These are phyloP conservation scores for Capreolus pygargus DNA, from an alignment of 2,113 vertebrate species.

Conservation along the genomic window DNA sequence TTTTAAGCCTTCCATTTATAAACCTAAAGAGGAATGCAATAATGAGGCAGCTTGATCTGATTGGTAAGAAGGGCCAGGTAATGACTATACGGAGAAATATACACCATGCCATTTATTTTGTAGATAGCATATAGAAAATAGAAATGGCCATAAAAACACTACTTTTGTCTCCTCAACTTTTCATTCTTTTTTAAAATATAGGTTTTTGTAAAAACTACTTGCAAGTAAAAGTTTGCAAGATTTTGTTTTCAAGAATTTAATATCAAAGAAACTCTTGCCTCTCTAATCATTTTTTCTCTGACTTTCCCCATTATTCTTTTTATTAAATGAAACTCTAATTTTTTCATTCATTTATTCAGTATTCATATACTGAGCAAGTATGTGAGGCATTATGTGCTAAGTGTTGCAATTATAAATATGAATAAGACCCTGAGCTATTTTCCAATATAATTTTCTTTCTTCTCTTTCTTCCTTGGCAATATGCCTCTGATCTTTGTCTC, in stretches of 20 bases:
- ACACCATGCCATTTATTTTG: background rate
- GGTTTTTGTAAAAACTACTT: background rate
- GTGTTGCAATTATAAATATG: background rate
- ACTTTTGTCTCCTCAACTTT: background rate
- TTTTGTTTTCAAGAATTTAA: conserved; percentile 3
- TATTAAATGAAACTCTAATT: background rate
- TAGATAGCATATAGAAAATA: background rate
- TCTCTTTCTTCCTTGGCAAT: background rate
- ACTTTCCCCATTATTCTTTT: background rate
- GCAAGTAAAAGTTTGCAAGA: background rate
- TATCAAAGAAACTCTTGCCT: background rate
- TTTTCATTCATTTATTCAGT: background rate
- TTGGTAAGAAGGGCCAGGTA: background rate
- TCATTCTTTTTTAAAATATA: background rate
- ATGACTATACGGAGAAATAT: background rate
- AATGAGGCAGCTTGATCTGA: background rate
- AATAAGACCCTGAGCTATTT: background rate
- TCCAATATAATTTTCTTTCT: background rate
- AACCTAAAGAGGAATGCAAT: background rate
- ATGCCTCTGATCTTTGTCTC: background rate
- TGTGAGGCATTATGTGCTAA: background rate
- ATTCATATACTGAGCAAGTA: background rate
- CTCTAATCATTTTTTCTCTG: background rate
- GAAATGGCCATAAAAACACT: background rate
- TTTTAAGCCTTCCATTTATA: conserved; percentile 34